Conservation (phyloP, 2,113 vertebrate genomes). For the Ovis aries region ARS-UI_Ramb_v3.0 NC_056055.1:56309001-56309500, state of each 20-base stretch:
- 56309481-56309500: not conserved
- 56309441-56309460: not conserved
- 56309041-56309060: not conserved
- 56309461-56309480: not conserved
- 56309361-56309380: not conserved
- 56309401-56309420: not conserved
- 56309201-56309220: not conserved
- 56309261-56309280: not conserved
- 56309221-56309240: not conserved
- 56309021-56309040: not conserved
- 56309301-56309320: no score
- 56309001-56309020: not conserved
- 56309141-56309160: not conserved
- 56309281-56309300: not conserved
- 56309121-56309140: not conserved
- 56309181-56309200: not conserved
- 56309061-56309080: not conserved
- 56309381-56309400: not conserved
- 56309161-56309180: not conserved
- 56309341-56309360: not conserved
- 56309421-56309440: not conserved
- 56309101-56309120: not conserved
- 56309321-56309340: no score
- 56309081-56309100: not conserved
- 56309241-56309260: not conserved